These are phyloP conservation scores for Chamaetylas fuelleborni DNA, from an alignment of 2,113 vertebrate species.

Conservation along the genomic window DNA sequence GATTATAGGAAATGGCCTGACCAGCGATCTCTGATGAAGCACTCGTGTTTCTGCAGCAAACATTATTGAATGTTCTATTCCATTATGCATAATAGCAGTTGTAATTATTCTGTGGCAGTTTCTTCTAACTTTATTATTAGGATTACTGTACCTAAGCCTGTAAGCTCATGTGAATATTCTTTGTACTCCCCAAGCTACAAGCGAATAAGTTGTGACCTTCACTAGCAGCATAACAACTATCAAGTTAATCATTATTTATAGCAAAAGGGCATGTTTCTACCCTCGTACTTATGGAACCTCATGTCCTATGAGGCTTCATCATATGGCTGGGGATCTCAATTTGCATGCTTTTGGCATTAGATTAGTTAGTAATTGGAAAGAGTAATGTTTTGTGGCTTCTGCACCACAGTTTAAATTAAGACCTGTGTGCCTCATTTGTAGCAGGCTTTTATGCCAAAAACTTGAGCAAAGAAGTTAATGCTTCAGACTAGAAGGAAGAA, in stretches of 20 bases:
- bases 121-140: slow-evolving; percentile 31
- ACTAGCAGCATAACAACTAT: slow-evolving; percentile 28
- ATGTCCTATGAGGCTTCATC: slow-evolving; percentile 28
- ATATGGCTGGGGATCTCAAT: slow-evolving; percentile 23
- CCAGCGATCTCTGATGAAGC: not conserved
- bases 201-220: slow-evolving; percentile 27
- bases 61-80: slow-evolving; percentile 16
- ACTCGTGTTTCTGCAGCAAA: not conserved
- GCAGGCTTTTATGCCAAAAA: not conserved
- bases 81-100: slow-evolving; percentile 30
- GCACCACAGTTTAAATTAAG: slow-evolving; percentile 28
- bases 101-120: slow-evolving; percentile 35
- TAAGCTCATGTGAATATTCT: slow-evolving; percentile 30
- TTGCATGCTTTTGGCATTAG: slow-evolving; percentile 55
- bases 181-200: slow-evolving; percentile 26
- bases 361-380: slow-evolving; percentile 43
- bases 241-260: slow-evolving; percentile 42
- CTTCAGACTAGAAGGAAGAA: not conserved
- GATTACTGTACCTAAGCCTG: slow-evolving; percentile 37
- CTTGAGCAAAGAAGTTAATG: not conserved
- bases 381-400: slow-evolving; percentile 38
- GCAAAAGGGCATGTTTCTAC: slow-evolving; percentile 24
- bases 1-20: not conserved
- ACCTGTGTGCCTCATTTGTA: slow-evolving; percentile 14
- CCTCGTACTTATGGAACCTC: not conserved